Conservation (phyloP, 2,113 vertebrate species). For the Saguinus midas region DNA sequence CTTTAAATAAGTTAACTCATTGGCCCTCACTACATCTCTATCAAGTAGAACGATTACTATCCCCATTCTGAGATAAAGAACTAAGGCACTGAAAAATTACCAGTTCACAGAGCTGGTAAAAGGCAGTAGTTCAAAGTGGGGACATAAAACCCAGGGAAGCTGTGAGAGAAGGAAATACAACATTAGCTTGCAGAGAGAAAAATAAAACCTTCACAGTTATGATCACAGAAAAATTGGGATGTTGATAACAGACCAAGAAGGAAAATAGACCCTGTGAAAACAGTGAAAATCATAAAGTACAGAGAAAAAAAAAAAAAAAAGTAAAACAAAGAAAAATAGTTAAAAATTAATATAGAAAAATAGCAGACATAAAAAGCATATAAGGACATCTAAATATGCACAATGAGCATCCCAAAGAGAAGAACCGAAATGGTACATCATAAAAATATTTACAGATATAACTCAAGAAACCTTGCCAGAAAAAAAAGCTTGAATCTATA, state of each 20-base stretch:
- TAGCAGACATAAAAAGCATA: neutral
- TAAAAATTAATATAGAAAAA: neutral
- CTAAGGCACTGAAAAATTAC: neutral
- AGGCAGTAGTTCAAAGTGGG: neutral
- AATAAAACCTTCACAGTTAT: neutral
- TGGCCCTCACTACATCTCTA: neutral
- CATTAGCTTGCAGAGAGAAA: neutral
- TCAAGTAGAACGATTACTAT: neutral
- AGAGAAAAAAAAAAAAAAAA: neutral
- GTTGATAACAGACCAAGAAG: neutral
- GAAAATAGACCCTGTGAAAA: neutral
- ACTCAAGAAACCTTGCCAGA: neutral
- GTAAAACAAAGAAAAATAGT: neutral
- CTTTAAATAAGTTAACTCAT: slow-evolving; percentile 38
- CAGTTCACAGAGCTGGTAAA: neutral
- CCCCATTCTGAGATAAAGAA: neutral
- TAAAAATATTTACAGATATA: neutral
- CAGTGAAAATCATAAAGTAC: neutral
- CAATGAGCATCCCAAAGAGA: neutral
- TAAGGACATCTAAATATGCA: neutral
- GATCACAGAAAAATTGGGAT: neutral
- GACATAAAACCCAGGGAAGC: neutral
- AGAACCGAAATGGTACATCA: neutral
- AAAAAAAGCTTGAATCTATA: neutral
- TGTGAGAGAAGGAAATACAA: neutral